Base-by-base conservation (phyloP, 2,888 invertebrate genomes). In the Caenorhabditis sinica region DNA sequence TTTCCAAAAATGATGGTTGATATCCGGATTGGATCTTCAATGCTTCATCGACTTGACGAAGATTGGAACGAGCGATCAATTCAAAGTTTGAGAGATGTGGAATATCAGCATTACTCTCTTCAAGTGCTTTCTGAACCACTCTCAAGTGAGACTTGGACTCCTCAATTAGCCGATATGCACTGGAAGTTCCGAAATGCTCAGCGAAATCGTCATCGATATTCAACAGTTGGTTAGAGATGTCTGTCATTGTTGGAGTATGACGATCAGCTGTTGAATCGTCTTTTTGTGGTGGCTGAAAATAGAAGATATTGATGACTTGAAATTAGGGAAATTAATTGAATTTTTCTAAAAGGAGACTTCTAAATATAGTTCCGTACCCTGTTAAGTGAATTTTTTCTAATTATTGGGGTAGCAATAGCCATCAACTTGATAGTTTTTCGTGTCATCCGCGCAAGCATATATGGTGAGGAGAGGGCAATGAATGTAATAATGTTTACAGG, bases 281-380 rank as follows among this genome's bases (percentile, higher is more conserved):
- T 71, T 89, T 89, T 51, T 83, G 80, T 51, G 88, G 89, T 11
- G 89, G 89, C 89, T 89, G 82, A 63, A 89, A 84, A 53, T 40
- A 36, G 63, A 53, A 51, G 28, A 49, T 20, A 49, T 25, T 49
- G 17, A 49, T 20, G 2, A n/a, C 2, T 45, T 36, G 33, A 43
- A 30, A 20, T 51, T 36, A 49, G 13, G 4, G 8, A 58, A 9
- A 71, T 25, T 40, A 25, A 40, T 25, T 40, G 6, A 1, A 20
- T 23, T 51, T 9, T 51, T 33, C 40, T 30, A 51, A 20, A 20
- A 51, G 20, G 9, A 23, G 28, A 28, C 20, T 33, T 51, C 23
- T 33, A 20, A 51, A 51, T n/a, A n/a, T 20, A 23, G 13, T 36
- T 25, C 25, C 25, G 40, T 76, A 76, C 76, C 76, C 30, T 58